Conservation (phyloP, 2,797 vertebrate genomes). For the Spinus pinus region DNA sequence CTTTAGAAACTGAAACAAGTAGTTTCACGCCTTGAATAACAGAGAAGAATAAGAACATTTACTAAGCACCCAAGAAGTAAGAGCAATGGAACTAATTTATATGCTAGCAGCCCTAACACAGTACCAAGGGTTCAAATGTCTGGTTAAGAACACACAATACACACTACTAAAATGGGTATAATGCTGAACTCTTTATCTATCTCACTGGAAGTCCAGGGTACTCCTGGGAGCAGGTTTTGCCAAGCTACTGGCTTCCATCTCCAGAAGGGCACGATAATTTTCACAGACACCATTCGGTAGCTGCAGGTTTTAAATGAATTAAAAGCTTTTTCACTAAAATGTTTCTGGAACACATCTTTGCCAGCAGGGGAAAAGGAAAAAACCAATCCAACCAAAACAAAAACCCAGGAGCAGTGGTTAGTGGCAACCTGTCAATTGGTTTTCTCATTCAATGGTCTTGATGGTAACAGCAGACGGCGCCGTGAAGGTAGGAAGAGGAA, state of each 20-base stretch:
- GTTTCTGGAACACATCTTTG: conserved; percentile 28
- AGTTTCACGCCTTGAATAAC: background rate
- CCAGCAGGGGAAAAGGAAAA: background rate
- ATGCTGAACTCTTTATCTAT: background rate
- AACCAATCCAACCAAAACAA: background rate
- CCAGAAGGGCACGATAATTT: conserved; percentile 47
- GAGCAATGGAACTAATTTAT: background rate
- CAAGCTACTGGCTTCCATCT: conserved; percentile 57
- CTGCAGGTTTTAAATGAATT: conserved; percentile 59
- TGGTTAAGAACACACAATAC: background rate
- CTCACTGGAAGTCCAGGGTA: conserved; percentile 25
- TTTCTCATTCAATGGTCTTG: background rate
- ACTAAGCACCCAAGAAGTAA: background rate
- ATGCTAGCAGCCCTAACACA: background rate
- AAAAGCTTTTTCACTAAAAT: conserved; percentile 58
- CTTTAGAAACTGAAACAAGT: background rate
- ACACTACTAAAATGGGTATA: background rate
- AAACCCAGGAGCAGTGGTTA: background rate
- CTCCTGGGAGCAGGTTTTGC: conserved; percentile 45
- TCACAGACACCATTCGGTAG: conserved; percentile 29
- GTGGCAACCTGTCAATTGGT: background rate
- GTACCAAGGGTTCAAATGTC: background rate
- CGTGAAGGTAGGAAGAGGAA: background rate
- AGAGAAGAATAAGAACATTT: background rate
- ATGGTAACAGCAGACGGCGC: background rate